Percentiles rank a stretch among this genome's conserved stretches.
phyloP scores from a whole-genome alignment of 2,797 vertebrate genomes.

The Dicrostonyx torquatus region DNA sequence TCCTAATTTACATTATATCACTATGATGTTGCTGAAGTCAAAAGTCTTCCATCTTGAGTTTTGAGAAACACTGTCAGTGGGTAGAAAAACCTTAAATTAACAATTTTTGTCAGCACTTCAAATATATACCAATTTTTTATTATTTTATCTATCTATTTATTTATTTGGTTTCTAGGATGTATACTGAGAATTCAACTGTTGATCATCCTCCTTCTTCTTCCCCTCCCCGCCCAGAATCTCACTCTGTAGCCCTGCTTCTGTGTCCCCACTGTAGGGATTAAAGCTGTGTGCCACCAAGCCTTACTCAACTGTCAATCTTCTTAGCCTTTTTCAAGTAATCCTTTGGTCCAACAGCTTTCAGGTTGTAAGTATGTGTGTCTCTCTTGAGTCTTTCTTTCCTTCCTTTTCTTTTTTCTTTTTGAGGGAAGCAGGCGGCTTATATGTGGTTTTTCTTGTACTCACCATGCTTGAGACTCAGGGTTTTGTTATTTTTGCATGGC shows the following conservation, averaged over 20 bases:
- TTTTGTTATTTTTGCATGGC: slow-evolving; percentile 26
- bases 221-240: not conserved
- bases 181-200: slow-evolving; percentile 23
- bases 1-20: slow-evolving; percentile 3
- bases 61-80: not conserved
- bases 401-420: not conserved
- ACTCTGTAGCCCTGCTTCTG: not conserved
- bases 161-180: slow-evolving; percentile 29
- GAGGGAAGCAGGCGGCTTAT: not conserved
- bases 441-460: slow-evolving; percentile 51
- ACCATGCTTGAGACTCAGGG: not conserved
- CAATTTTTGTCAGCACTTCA: slow-evolving; percentile 33
- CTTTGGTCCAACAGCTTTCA: slow-evolving; percentile 37
- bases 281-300: not conserved
- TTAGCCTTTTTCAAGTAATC: slow-evolving; percentile 43
- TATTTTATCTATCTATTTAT: no score
- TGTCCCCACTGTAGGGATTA: not conserved
- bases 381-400: not conserved
- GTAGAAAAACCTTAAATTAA: slow-evolving; percentile 13
- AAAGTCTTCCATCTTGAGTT: slow-evolving; percentile 52
- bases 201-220: not conserved
- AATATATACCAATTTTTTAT: not conserved
- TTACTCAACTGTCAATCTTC: not conserved
- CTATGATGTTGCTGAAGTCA: not conserved
- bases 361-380: not conserved